These are phyloP conservation scores for Phyllotreta striolata DNA, from an alignment of 2,888 invertebrate genomes.

Conservation along the genomic window DNA sequence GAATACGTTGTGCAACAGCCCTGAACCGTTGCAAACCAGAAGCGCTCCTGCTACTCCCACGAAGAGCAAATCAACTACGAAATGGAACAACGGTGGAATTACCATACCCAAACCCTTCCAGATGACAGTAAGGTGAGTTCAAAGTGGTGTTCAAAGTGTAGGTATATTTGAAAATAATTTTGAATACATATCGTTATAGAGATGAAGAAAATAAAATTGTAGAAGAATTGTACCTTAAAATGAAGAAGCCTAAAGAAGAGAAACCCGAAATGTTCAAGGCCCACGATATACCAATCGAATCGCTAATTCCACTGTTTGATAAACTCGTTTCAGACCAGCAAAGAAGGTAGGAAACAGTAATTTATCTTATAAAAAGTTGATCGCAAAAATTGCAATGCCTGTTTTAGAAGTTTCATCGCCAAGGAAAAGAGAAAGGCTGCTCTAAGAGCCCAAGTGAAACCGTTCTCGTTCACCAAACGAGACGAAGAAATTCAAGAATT, in stretches of 20 bases:
- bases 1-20: conserved; percentile 46
- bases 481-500: conserved; percentile 65
- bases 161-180: not conserved
- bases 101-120: conserved; percentile 75
- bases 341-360: conserved; percentile 65
- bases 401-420: conserved; percentile 64
- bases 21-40: conserved; percentile 55
- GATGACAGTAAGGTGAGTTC: conserved; percentile 71
- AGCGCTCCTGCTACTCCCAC: conserved; percentile 70
- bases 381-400: not conserved
- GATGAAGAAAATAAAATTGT: conserved; percentile 72
- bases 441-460: conserved; percentile 70
- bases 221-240: conserved; percentile 59
- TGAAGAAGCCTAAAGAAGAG: conserved; percentile 58
- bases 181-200: conserved; percentile 57
- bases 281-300: conserved; percentile 73
- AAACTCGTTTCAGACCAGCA: conserved; percentile 77
- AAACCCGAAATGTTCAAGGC: conserved; percentile 66
- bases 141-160: not conserved
- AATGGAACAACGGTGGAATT: conserved; percentile 56
- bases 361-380: not conserved
- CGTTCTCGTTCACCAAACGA: conserved; percentile 69
- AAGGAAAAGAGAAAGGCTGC: conserved; percentile 70
- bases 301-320: conserved; percentile 75
- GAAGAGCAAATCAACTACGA: conserved; percentile 56